Evolutionary conservation across 2,888 invertebrate species (phyloP).

Genomic region (Dolomedes plantarius): DNA sequence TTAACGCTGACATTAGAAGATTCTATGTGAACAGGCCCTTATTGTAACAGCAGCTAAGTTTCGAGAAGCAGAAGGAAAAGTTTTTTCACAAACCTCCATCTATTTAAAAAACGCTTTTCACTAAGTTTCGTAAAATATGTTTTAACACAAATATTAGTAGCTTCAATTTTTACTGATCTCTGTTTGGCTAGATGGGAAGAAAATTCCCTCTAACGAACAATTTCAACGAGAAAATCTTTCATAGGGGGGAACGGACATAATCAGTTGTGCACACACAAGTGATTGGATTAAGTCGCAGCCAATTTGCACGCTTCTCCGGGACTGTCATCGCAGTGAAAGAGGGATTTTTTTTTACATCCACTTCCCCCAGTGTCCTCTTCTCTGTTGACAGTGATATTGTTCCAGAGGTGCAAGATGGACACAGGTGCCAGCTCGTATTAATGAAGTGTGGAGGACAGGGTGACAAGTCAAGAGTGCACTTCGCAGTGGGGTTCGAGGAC

Average conservation of each 20-base stretch:
- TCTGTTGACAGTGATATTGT: slow-evolving; percentile 24
- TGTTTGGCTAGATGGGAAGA: neutral
- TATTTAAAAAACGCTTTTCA: no score
- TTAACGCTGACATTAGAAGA: no score
- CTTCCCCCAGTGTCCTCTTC: neutral
- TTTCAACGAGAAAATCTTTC: neutral
- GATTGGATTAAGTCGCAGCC: slow-evolving; percentile 60
- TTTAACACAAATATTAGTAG: no score
- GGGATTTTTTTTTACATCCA: neutral
- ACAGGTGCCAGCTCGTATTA: slow-evolving; percentile 31
- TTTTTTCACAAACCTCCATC: no score
- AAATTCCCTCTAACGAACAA: neutral
- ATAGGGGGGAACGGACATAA: slow-evolving; percentile 40
- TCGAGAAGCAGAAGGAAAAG: no score
- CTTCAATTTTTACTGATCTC: no score
- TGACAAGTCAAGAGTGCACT: slow-evolving; percentile 31
- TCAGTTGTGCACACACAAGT: slow-evolving; percentile 52
- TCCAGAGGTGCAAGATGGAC: slow-evolving; percentile 2
- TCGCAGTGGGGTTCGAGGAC: neutral
- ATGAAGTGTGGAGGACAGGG: slow-evolving; percentile 35
- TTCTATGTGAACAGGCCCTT: no score
- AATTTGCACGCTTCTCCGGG: slow-evolving; percentile 61
- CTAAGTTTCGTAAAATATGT: no score
- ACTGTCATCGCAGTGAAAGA: slow-evolving; percentile 26
- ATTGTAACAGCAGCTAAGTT: no score